Percentiles rank a stretch among this genome's conserved stretches.
Evolutionary conservation across 2,888 invertebrate genomes (phyloP).

Genomic region (Parnassius apollo): DNA sequence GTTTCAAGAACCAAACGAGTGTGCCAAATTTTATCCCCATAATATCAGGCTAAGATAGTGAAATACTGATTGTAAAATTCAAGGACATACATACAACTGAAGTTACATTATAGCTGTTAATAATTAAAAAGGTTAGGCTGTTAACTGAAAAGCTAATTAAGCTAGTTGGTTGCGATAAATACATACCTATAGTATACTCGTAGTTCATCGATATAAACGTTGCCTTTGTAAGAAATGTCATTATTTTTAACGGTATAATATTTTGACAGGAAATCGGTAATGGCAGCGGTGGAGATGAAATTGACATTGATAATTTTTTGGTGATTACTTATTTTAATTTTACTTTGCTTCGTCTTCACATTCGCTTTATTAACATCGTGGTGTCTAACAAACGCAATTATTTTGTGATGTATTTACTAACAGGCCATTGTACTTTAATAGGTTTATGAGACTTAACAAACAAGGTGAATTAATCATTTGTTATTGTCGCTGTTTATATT

Average conservation of each 20-base stretch:
- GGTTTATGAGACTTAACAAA: neutral
- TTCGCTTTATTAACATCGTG: slow-evolving; percentile 28
- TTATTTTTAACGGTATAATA: slow-evolving; percentile 12
- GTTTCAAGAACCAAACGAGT: no score
- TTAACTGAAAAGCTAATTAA: no score
- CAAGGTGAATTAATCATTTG: no score
- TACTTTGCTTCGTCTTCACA: slow-evolving; percentile 34
- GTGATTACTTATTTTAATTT: slow-evolving; percentile 56
- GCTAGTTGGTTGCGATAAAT: no score
- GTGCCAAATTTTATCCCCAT: no score
- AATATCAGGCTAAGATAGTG: no score
- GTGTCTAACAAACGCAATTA: slow-evolving; percentile 18
- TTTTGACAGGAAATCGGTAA: slow-evolving; percentile 74
- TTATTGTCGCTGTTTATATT: neutral
- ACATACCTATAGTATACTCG: no score
- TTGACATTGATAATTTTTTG: slow-evolving; percentile 79
- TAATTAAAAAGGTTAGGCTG: no score
- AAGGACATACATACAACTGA: no score
- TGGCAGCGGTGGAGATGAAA: slow-evolving; percentile 74
- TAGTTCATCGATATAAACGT: no score
- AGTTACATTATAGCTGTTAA: no score
- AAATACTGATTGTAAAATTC: no score
- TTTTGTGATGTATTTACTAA: slow-evolving; percentile 40
- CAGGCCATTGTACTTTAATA: slow-evolving; percentile 17
- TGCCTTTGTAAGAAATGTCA: neutral